A percentile compares a stretch with the other conserved stretches of the same genome.
phyloP scores from a whole-genome alignment of 2,888 invertebrate species.

The Corythucha ciliata region DNA sequence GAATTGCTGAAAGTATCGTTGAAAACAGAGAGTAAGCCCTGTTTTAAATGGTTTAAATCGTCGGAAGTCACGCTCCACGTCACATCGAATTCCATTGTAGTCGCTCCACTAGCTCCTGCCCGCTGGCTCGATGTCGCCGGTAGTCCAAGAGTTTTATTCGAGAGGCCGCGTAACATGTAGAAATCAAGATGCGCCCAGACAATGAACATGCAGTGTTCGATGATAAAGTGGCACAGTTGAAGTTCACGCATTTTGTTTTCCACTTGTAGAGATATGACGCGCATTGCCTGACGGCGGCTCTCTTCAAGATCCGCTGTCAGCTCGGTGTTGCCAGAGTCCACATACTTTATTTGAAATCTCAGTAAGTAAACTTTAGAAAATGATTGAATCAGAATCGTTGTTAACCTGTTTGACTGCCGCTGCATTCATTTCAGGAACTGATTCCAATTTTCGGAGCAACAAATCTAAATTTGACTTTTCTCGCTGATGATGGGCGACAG shows the following conservation, averaged over 20 bases:
- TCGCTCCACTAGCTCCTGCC: conserved; percentile 5
- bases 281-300: conserved; percentile 33
- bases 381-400: no score
- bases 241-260: conserved; percentile 47
- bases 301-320: no score
- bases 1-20: conserved; percentile 70
- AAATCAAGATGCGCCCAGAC: conserved; percentile 69
- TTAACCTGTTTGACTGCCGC: conserved; percentile 38
- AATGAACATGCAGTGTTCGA: conserved; percentile 62
- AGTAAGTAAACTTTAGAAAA: no score
- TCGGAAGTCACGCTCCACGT: conserved; percentile 51
- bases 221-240: conserved; percentile 55
- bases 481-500: conserved; percentile 48
- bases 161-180: conserved; percentile 55
- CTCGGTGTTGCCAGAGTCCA: no score
- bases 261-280: conserved; percentile 44
- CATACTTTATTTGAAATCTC: conserved; percentile 8
- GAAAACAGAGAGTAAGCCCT: conserved; percentile 61
- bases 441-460: conserved; percentile 44
- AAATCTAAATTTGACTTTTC: conserved; percentile 46
- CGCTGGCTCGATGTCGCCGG: neutral
- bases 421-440: conserved; percentile 42
- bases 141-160: conserved; percentile 36
- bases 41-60: conserved; percentile 57
- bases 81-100: conserved; percentile 41